phyloP scores from a whole-genome alignment of 2,888 invertebrate species.

The Drosophila aldrichi region DNA sequence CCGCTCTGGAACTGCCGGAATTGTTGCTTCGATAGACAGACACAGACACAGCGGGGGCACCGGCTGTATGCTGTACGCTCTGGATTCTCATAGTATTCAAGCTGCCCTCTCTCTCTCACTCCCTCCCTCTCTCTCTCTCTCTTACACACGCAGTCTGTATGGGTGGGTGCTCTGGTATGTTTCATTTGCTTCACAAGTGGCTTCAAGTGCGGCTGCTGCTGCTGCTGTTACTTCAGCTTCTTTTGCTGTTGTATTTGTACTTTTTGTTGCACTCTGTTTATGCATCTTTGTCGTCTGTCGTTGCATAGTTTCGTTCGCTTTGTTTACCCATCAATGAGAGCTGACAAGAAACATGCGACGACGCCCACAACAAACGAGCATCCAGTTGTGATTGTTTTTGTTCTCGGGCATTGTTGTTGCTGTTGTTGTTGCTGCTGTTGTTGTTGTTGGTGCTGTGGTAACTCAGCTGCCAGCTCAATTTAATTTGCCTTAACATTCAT shows the following conservation, averaged over 20 bases:
- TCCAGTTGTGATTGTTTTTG: constrained; percentile 22
- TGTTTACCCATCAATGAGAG: constrained; percentile 78
- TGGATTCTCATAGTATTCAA: background rate
- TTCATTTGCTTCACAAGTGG: constrained; percentile 75
- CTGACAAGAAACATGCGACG: constrained; percentile 79
- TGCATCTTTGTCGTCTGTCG: constrained; percentile 73
- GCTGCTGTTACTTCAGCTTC: constrained; percentile 25
- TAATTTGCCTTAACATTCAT: constrained; percentile 71
- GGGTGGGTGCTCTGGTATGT: constrained; percentile 57
- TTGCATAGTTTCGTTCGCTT: constrained; percentile 60
- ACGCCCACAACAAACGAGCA: constrained; percentile 54
- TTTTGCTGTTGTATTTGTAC: constrained; percentile 32
- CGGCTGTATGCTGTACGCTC: background rate
- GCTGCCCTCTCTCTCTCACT: background rate
- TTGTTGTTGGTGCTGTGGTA: constrained; percentile 16
- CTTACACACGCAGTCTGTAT: background rate
- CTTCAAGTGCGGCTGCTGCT: constrained; percentile 53
- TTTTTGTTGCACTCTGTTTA: constrained; percentile 71
- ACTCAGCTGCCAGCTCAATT: constrained; percentile 60
- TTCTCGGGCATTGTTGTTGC: background rate
- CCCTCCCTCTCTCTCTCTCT: background rate
- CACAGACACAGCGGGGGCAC: constrained; percentile 26
- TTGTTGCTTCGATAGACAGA: constrained; percentile 49
- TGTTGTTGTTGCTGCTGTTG: background rate
- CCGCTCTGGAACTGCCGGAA: constrained; percentile 67